These are phyloP conservation scores for Antechinus flavipes DNA, from an alignment of 2,113 vertebrate genomes.

Conservation along the genomic window DNA sequence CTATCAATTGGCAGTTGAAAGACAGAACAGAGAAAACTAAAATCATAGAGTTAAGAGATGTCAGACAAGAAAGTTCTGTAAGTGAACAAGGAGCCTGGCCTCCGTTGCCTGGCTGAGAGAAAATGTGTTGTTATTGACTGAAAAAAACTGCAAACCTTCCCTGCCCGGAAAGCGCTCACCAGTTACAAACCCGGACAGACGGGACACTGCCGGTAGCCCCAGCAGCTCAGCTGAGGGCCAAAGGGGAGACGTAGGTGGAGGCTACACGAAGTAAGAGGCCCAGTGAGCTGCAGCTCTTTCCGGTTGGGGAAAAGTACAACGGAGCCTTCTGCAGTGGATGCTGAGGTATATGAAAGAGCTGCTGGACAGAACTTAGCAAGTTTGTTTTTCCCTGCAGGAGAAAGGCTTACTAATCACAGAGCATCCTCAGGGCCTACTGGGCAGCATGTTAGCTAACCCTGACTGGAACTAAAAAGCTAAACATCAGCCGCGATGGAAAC, in stretches of 20 bases:
- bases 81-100: neutral
- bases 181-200: neutral
- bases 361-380: neutral
- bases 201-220: neutral
- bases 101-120: neutral
- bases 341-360: neutral
- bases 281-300: neutral
- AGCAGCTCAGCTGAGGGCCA: neutral
- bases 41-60: neutral
- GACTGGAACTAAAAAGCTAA: neutral
- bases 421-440: neutral
- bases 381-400: neutral
- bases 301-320: neutral
- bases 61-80: neutral
- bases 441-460: neutral
- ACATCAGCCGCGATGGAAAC: neutral
- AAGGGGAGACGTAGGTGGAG: neutral
- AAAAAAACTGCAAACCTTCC: neutral
- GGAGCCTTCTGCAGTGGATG: neutral
- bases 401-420: neutral
- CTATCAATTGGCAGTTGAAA: neutral
- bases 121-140: neutral
- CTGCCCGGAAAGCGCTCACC: neutral
- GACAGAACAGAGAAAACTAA: neutral
- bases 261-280: neutral